Evolutionary conservation across 2,113 vertebrate species (phyloP).

Genomic region (Ammodytes dubius): DNA sequence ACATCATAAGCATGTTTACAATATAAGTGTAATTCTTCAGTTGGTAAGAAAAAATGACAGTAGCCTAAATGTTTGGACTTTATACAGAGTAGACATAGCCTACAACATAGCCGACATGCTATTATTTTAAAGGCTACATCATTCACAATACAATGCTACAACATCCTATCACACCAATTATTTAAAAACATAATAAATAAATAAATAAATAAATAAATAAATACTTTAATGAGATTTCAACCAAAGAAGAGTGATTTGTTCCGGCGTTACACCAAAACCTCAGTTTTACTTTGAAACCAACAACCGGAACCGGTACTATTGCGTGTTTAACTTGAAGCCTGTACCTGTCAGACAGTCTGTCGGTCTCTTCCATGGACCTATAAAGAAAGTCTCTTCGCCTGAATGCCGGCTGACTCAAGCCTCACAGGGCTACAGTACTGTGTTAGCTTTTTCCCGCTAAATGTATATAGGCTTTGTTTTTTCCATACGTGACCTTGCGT

Average conservation of each 20-base stretch:
- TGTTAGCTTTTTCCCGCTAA: accelerated
- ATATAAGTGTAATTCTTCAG: not conserved
- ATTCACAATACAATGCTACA: not conserved
- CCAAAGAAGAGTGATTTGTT: not conserved
- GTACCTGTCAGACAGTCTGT: constrained; percentile 38
- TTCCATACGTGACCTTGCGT: constrained; percentile 10
- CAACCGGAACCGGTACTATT: accelerated
- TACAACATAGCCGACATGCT: not conserved
- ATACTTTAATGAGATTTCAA: too few relatives aligned
- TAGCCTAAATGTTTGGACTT: not conserved
- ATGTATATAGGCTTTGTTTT: not conserved
- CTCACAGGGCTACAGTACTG: not conserved
- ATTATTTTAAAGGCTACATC: too few relatives aligned
- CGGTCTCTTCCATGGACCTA: not conserved
- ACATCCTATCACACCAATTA: not conserved
- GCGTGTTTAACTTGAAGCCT: not conserved
- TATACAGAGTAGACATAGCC: not conserved
- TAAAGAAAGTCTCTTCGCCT: not conserved
- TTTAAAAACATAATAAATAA: too few relatives aligned
- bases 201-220: too few relatives aligned
- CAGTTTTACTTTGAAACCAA: constrained; percentile 41
- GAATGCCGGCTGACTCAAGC: constrained; percentile 50
- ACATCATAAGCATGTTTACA: not conserved
- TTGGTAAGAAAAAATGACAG: not conserved
- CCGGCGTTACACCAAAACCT: not conserved